These are phyloP conservation scores for Caradrina kadenii DNA, from an alignment of 2,888 invertebrate genomes.

Conservation along the genomic window DNA sequence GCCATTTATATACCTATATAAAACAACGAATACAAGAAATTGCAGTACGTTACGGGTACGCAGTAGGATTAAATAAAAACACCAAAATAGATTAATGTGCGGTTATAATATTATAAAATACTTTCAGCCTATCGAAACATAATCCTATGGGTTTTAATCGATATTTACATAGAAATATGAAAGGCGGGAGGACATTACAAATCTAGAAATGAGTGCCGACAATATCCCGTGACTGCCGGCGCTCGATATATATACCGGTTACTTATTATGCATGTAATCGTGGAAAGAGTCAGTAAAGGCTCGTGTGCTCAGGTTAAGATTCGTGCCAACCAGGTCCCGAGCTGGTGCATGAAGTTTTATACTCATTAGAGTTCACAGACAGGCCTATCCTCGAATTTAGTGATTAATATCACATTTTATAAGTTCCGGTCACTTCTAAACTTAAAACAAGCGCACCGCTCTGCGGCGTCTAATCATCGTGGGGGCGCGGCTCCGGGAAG, in stretches of 20 bases:
- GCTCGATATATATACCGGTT: conserved; percentile 64
- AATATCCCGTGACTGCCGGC: conserved; percentile 67
- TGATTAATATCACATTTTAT: conserved; percentile 60
- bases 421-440: conserved; percentile 58
- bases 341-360: conserved; percentile 68
- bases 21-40: conserved; percentile 34
- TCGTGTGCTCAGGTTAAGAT: conserved; percentile 62
- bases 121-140: conserved; percentile 88
- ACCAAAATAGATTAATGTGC: conserved; percentile 76
- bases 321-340: conserved; percentile 71
- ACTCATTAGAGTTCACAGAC: conserved; percentile 64
- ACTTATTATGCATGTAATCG: conserved; percentile 70
- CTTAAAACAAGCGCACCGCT: conserved; percentile 53
- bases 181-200: conserved; percentile 81
- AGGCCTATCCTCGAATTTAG: conserved; percentile 59
- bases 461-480: conserved; percentile 75
- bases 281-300: conserved; percentile 66
- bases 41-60: conserved; percentile 43
- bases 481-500: conserved; percentile 74
- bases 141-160: conserved; percentile 86
- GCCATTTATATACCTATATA: conserved; percentile 24
- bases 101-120: conserved; percentile 90
- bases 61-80: conserved; percentile 69
- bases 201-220: conserved; percentile 72
- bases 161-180: conserved; percentile 86